These are phyloP conservation scores for Lichenostomus cassidix DNA, from an alignment of 2,113 vertebrate genomes.

Conservation along the genomic window DNA sequence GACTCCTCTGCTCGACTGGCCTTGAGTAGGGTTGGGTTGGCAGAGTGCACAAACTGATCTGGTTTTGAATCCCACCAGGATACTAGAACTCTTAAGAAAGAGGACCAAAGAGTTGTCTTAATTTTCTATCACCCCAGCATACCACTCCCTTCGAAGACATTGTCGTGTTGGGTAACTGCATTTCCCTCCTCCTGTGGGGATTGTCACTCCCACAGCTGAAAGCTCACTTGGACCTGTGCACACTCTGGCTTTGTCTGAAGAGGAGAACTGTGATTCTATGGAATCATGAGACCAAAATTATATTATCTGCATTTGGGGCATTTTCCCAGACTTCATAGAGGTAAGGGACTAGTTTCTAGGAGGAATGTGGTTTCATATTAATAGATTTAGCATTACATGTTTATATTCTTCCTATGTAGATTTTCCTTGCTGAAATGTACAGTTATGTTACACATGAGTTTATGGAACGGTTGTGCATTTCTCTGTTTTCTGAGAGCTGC, in stretches of 20 bases:
- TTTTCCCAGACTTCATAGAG: background rate
- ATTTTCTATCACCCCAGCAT: background rate
- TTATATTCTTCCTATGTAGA: background rate
- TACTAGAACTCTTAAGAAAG: background rate
- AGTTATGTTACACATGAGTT: background rate
- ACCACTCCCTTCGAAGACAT: background rate
- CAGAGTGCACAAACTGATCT: background rate
- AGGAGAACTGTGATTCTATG: background rate
- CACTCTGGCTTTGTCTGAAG: background rate
- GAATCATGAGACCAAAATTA: background rate
- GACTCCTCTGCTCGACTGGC: background rate
- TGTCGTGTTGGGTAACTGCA: background rate
- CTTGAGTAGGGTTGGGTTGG: background rate
- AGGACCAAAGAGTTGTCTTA: background rate
- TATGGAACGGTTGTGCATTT: background rate
- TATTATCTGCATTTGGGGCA: background rate
- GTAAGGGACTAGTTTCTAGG: background rate
- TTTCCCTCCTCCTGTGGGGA: background rate
- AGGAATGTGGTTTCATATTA: background rate
- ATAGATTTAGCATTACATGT: background rate
- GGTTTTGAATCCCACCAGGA: background rate
- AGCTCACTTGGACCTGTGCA: background rate
- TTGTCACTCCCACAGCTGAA: background rate
- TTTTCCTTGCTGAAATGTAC: background rate
- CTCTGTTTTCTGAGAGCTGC: background rate